phyloP scores from a whole-genome alignment of 2,888 invertebrate genomes.

The Drosophila stalkeri region DNA sequence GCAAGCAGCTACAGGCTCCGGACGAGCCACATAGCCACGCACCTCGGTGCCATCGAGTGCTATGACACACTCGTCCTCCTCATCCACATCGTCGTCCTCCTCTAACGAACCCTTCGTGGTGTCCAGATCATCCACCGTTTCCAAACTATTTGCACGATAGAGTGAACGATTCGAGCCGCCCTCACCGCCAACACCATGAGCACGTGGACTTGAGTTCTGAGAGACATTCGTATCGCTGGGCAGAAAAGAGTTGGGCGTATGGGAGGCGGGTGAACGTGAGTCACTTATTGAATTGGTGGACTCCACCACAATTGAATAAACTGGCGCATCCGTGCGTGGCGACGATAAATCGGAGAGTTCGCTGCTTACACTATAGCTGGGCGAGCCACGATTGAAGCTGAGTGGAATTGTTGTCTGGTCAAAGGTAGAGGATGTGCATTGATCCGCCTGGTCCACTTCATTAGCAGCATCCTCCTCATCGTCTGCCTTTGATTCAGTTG shows the following conservation, averaged over 20 bases:
- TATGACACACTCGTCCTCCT: slow-evolving; percentile 70
- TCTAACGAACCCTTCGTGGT: slow-evolving; percentile 70
- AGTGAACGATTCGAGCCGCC: slow-evolving; percentile 45
- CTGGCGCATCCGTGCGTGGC: slow-evolving; percentile 27
- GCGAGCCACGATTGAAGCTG: slow-evolving; percentile 22
- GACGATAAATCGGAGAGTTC: slow-evolving; percentile 44
- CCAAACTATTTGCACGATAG: slow-evolving; percentile 67
- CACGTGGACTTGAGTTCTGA: slow-evolving; percentile 60
- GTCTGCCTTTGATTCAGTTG: background rate
- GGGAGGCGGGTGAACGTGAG: slow-evolving; percentile 56
- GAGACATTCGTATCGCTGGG: slow-evolving; percentile 68
- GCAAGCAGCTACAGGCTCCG: slow-evolving; percentile 34
- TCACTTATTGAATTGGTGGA: slow-evolving; percentile 59
- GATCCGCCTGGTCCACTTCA: slow-evolving; percentile 5
- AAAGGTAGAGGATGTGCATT: background rate
- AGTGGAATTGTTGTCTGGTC: background rate
- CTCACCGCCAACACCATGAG: slow-evolving; percentile 28
- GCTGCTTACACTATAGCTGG: slow-evolving; percentile 50
- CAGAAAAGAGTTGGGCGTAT: slow-evolving; percentile 60
- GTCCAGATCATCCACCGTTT: slow-evolving; percentile 65
- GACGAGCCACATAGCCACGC: slow-evolving; percentile 59
- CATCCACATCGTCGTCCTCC: slow-evolving; percentile 52
- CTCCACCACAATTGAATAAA: slow-evolving; percentile 59
- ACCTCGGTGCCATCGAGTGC: slow-evolving; percentile 68
- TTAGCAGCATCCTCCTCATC: background rate